phyloP scores from a whole-genome alignment of 2,113 vertebrate species.

The Crotalus tigris region DNA sequence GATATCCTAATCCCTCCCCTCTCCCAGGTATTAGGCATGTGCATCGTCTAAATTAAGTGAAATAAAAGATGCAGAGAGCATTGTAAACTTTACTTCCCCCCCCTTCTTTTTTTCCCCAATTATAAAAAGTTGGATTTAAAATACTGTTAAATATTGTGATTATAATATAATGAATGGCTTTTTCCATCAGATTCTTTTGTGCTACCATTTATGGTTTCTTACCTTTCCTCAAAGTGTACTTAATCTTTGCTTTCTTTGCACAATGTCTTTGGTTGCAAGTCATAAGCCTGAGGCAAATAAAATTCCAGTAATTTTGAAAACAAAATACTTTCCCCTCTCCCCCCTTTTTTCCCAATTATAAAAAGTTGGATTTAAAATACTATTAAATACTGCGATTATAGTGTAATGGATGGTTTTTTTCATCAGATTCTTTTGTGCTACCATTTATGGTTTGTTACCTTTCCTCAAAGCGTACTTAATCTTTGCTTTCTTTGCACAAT shows the following conservation, averaged over 20 bases:
- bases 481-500: conserved; percentile 98
- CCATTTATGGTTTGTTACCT: conserved; percentile 77
- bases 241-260: conserved; percentile 98
- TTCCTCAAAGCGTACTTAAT: conserved; percentile 89
- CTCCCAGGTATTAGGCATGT: not conserved
- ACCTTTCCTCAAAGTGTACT: conserved; percentile 87
- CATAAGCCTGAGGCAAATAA: conserved; percentile 94
- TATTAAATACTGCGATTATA: conserved; percentile 74
- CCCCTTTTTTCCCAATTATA: conserved; percentile 58
- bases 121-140: conserved; percentile 68
- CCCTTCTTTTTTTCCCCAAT: conserved; percentile 51
- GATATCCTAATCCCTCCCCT: not conserved
- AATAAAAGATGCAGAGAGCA: not conserved
- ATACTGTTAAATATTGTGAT: conserved; percentile 72
- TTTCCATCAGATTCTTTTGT: conserved; percentile 72
- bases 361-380: conserved; percentile 68
- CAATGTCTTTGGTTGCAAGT: conserved; percentile 96
- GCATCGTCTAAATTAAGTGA: not conserved
- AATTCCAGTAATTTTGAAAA: conserved; percentile 80
- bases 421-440: conserved; percentile 73
- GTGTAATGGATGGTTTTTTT: conserved; percentile 73
- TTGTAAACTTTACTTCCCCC: conserved; percentile 60
- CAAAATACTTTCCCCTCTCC: not conserved
- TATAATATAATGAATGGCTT: conserved; percentile 74
- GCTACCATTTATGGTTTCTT: conserved; percentile 75